Percentiles rank a stretch among this genome's conserved stretches.
These are phyloP conservation scores for Drosophila mayri DNA, from an alignment of 1,140 invertebrate genomes.

Conservation along the genomic window DNA sequence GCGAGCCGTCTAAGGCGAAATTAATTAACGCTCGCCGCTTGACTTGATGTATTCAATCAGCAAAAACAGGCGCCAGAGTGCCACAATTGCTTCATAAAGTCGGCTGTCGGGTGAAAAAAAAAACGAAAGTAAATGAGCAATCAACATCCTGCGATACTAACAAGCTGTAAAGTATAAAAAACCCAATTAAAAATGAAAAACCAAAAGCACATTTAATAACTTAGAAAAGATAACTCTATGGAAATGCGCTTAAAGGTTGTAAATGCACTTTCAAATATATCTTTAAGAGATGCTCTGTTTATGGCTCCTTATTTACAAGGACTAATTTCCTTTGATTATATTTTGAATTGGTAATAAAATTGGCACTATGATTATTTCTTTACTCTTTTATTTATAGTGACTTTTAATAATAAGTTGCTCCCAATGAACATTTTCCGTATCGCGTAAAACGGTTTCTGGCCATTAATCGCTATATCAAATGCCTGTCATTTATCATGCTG, in stretches of 20 bases:
- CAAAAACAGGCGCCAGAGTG: slow-evolving; percentile 23
- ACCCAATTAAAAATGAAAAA: slow-evolving; percentile 11
- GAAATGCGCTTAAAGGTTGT: not conserved
- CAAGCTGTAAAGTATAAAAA: not conserved
- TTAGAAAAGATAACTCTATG: not conserved
- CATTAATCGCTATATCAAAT: slow-evolving; percentile 56
- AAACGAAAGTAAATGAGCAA: slow-evolving; percentile 18
- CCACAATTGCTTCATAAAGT: slow-evolving; percentile 28
- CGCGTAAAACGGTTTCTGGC: slow-evolving; percentile 37
- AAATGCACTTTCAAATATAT: not conserved
- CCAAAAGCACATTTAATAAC: slow-evolving; percentile 6
- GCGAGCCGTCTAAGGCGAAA: slow-evolving; percentile 32
- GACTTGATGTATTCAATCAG: slow-evolving; percentile 34
- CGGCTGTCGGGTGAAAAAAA: not conserved
- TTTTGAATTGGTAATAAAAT: not conserved
- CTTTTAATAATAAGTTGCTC: slow-evolving; percentile 8
- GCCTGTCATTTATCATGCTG: slow-evolving; percentile 42
- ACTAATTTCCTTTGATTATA: not conserved
- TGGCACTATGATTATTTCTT: not conserved
- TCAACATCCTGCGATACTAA: slow-evolving; percentile 21
- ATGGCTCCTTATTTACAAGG: not conserved
- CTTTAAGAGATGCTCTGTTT: not conserved
- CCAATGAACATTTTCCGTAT: not conserved
- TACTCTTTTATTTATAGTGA: not conserved
- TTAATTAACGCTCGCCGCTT: slow-evolving; percentile 49